Conservation (phyloP, 2,888 invertebrate genomes). For the Willowsia nigromaculata region DNA sequence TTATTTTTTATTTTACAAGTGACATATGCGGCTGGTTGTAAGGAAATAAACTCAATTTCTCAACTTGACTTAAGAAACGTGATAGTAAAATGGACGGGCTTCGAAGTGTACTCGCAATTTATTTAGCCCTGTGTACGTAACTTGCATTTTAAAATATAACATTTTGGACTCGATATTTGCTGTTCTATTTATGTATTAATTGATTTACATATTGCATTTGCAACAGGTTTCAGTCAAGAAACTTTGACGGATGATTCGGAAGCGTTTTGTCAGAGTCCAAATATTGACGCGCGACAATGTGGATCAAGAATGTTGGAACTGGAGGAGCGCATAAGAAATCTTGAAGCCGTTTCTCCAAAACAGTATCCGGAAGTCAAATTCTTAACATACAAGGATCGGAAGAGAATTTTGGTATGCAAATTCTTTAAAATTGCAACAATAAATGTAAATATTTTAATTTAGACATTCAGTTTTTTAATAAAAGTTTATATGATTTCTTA, state of each 20-base stretch:
- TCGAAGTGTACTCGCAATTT: too few relatives aligned
- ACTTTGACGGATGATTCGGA: constrained; percentile 3
- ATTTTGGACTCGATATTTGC: too few relatives aligned
- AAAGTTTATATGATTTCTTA: not conserved
- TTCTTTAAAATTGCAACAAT: not conserved
- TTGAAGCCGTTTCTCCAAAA: constrained; percentile 89
- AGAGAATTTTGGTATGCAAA: constrained; percentile 90
- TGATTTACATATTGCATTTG: not conserved
- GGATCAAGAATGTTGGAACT: constrained; percentile 85
- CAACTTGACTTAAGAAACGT: too few relatives aligned
- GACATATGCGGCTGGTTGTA: too few relatives aligned
- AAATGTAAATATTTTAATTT: not conserved
- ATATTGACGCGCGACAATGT: not conserved
- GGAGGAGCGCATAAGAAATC: constrained; percentile 86
- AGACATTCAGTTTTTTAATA: too few relatives aligned
- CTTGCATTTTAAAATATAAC: too few relatives aligned
- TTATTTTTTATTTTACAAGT: too few relatives aligned
- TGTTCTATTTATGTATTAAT: not conserved
- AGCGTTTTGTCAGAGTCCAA: not conserved
- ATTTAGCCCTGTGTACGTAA: too few relatives aligned
- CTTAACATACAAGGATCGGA: constrained; percentile 93
- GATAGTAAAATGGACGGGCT: too few relatives aligned
- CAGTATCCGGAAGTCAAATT: constrained; percentile 95
- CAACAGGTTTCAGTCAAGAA: not conserved
- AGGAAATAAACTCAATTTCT: too few relatives aligned